phyloP scores from a whole-genome alignment of 2,888 invertebrate genomes.

The Dichetophora obliterata region DNA sequence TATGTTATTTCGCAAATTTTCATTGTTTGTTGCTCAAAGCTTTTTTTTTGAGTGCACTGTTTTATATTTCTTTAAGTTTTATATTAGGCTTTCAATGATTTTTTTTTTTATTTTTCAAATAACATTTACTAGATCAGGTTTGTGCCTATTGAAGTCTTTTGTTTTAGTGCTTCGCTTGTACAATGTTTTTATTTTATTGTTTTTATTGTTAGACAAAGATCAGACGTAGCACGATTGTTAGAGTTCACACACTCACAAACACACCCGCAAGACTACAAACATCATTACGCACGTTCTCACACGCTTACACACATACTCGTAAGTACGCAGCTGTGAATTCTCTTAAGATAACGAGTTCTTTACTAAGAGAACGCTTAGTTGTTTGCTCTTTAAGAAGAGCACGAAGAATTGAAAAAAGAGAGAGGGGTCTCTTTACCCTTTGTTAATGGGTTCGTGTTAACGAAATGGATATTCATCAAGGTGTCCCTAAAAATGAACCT shows the following conservation, averaged over 20 bases:
- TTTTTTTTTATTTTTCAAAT: background rate
- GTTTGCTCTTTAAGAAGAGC: no score
- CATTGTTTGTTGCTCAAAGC: background rate
- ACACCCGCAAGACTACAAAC: no score
- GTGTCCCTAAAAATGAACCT: no score
- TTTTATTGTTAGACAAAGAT: background rate
- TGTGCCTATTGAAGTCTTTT: conserved; percentile 28
- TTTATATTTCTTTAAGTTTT: background rate
- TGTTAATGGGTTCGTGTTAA: no score
- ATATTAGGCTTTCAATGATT: background rate
- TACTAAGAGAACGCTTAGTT: no score
- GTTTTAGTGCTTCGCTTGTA: conserved; percentile 3
- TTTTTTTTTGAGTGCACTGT: no score
- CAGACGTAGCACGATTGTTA: background rate
- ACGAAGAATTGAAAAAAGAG: no score
- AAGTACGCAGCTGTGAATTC: background rate
- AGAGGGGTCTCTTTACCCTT: no score
- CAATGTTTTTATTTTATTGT: background rate
- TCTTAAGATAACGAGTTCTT: no score
- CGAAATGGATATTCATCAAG: no score
- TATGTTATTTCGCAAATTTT: background rate
- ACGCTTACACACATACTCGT: no score
- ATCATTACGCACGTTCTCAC: background rate
- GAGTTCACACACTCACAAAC: background rate
- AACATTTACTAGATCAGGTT: background rate